Conservation (phyloP, 1,140 invertebrate species). For the Mycetomoellerius zeteki region DNA sequence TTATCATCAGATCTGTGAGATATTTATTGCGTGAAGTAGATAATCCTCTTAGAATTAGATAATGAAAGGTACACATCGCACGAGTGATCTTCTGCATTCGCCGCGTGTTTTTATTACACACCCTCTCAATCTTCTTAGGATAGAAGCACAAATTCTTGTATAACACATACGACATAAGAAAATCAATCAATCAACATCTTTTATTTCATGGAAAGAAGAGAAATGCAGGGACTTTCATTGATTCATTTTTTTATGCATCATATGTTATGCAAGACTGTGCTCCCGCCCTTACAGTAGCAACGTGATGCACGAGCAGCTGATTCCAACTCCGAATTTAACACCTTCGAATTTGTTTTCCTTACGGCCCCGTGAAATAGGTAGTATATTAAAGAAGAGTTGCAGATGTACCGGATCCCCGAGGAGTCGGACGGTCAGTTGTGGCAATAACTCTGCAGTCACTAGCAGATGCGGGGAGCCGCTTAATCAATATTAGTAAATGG, state of each 20-base stretch:
- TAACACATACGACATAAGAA: too few relatives aligned
- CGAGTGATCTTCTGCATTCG: neutral
- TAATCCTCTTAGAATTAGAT: neutral
- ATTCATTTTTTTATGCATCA: too few relatives aligned
- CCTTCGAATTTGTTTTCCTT: conserved; percentile 17
- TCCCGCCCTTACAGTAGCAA: neutral
- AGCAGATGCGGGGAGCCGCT: neutral
- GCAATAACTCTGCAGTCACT: neutral
- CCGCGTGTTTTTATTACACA: neutral
- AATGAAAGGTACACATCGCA: neutral
- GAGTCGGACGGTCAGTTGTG: neutral
- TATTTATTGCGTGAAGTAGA: neutral
- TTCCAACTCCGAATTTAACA: conserved; percentile 8
- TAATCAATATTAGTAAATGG: conserved; percentile 27
- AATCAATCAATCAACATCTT: too few relatives aligned
- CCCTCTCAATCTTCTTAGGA: neutral
- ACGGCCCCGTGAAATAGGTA: neutral
- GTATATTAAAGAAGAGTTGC: conserved; percentile 38
- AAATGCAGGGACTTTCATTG: too few relatives aligned
- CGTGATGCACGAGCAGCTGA: neutral
- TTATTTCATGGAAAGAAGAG: too few relatives aligned
- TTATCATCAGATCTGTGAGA: neutral
- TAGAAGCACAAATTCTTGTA: too few relatives aligned
- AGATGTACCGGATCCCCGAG: conserved; percentile 17
- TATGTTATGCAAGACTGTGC: too few relatives aligned